phyloP scores from a whole-genome alignment of 2,797 vertebrate genomes.

The Glyptemys insculpta region DNA sequence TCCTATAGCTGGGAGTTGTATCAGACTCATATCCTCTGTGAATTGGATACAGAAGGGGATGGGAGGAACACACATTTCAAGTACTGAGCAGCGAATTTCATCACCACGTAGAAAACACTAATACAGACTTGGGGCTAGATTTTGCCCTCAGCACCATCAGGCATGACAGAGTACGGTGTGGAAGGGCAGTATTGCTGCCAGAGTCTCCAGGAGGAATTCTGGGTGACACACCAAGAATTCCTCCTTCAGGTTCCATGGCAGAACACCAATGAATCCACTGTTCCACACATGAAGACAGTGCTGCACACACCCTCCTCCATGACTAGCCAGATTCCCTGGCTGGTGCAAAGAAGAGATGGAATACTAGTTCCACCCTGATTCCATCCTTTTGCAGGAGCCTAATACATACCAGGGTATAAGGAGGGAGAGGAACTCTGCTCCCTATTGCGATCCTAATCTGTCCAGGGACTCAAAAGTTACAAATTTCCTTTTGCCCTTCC shows the following conservation, averaged over 20 bases:
- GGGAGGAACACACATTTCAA: neutral
- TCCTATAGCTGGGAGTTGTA: neutral
- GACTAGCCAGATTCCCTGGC: neutral
- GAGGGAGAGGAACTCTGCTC: neutral
- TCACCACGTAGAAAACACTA: neutral
- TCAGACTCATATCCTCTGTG: neutral
- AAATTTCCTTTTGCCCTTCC: neutral
- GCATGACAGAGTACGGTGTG: neutral
- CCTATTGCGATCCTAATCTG: neutral
- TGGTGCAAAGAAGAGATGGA: neutral
- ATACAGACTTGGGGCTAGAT: neutral
- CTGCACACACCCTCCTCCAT: neutral
- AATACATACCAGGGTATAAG: neutral
- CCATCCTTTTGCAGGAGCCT: neutral
- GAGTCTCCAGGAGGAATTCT: neutral
- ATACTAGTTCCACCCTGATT: neutral
- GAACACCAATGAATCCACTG: neutral
- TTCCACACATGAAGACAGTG: neutral
- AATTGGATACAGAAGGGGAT: neutral
- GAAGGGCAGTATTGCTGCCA: neutral
- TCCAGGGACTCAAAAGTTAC: accelerated
- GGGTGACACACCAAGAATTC: neutral
- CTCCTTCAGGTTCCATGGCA: accelerated
- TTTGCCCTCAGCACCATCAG: accelerated
- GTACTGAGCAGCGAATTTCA: neutral